phyloP scores from a whole-genome alignment of 2,797 vertebrate species.

The Graptemys geographica region DNA sequence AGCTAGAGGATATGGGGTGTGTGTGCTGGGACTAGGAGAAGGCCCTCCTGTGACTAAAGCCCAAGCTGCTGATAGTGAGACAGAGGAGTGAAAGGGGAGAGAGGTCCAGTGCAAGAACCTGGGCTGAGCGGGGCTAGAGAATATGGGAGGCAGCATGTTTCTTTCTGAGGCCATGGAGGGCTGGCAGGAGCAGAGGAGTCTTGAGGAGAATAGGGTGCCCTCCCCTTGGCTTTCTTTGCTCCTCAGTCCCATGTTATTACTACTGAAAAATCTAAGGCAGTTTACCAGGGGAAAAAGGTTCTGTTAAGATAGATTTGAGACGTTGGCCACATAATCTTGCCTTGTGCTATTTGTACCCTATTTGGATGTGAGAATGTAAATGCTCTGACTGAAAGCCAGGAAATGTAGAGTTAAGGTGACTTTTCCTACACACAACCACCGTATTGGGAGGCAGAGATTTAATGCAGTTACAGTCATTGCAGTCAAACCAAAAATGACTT shows the following conservation, averaged over 20 bases:
- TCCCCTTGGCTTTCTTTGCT: not conserved
- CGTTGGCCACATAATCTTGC: fast-evolving
- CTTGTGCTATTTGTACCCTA: not conserved
- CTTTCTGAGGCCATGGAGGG: not conserved
- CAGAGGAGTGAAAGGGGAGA: too few relatives aligned
- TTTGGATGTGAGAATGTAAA: not conserved
- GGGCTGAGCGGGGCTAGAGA: not conserved
- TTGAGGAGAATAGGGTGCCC: too few relatives aligned
- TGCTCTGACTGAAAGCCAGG: not conserved
- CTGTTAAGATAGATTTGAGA: not conserved
- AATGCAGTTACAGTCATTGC: slow-evolving; percentile 19
- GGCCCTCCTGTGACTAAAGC: not conserved
- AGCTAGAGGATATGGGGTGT: not conserved
- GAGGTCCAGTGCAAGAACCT: not conserved
- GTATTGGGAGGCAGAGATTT: not conserved
- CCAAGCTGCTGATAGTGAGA: too few relatives aligned
- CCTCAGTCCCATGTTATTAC: not conserved
- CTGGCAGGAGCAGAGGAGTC: too few relatives aligned
- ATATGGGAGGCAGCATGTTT: not conserved
- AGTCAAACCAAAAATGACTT: too few relatives aligned
- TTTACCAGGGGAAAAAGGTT: not conserved
- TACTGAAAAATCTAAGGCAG: not conserved
- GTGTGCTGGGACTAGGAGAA: not conserved
- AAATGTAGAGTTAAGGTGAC: not conserved
- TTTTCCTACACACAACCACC: fast-evolving